Evolutionary conservation across 2,113 vertebrate genomes (phyloP).

Genomic region (Cathartes aura): DNA sequence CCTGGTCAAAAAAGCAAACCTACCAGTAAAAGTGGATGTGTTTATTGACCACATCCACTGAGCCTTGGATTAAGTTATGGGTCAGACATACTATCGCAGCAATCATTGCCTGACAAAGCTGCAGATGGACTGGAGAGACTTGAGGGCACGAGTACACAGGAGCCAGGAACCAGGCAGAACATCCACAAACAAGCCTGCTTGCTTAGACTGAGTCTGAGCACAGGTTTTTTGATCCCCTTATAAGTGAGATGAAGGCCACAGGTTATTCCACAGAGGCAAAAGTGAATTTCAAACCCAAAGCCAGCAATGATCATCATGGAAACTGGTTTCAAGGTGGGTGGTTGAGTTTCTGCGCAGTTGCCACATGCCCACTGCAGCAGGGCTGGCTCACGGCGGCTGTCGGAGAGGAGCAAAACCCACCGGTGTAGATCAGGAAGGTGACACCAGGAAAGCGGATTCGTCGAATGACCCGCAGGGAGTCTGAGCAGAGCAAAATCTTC

Average conservation of each 20-base stretch:
- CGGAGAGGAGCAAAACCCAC: not conserved
- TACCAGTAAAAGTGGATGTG: not conserved
- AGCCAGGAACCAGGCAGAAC: not conserved
- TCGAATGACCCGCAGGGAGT: not conserved
- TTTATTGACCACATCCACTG: not conserved
- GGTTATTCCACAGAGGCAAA: not conserved
- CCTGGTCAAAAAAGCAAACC: not conserved
- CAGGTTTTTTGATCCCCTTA: not conserved
- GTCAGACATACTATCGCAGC: not conserved
- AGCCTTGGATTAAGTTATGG: not conserved
- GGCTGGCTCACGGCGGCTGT: fast-evolving
- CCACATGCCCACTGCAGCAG: fast-evolving
- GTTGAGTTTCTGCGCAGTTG: not conserved
- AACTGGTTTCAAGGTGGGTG: not conserved
- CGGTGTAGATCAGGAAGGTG: not conserved
- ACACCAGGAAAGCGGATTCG: fast-evolving
- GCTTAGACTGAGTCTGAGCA: not conserved
- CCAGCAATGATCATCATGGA: fast-evolving
- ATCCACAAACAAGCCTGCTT: not conserved
- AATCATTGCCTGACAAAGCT: not conserved
- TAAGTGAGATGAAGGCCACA: not conserved
- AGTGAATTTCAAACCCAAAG: not conserved
- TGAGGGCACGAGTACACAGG: fast-evolving
- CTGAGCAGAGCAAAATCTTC: not conserved
- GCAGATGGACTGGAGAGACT: not conserved